These are phyloP conservation scores for Gymnopithys bicolor DNA, from an alignment of 2,797 vertebrate genomes.

Conservation along the genomic window DNA sequence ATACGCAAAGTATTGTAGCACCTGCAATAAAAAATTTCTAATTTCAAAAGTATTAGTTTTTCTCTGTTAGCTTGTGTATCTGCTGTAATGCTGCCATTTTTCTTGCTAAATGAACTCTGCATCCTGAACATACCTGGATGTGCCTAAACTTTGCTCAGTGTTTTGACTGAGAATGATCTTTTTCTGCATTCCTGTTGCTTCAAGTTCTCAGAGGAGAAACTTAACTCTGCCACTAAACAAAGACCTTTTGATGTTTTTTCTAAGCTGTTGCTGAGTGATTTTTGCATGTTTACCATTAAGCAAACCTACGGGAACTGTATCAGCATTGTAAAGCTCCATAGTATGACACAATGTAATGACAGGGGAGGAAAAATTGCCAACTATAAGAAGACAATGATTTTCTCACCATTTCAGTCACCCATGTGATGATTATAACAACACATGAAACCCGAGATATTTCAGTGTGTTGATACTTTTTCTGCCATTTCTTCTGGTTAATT, in stretches of 20 bases:
- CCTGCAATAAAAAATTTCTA: neutral
- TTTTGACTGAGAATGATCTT: slow-evolving; percentile 45
- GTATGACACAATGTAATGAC: neutral
- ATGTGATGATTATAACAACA: neutral
- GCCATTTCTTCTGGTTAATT: neutral
- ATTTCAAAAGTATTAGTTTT: neutral
- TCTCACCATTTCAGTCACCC: slow-evolving; percentile 12
- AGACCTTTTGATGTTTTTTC: slow-evolving; percentile 58
- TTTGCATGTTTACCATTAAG: slow-evolving; percentile 17
- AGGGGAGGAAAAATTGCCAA: neutral
- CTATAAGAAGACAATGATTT: slow-evolving; percentile 1
- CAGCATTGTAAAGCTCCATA: neutral
- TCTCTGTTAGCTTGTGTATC: neutral
- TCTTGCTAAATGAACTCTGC: neutral
- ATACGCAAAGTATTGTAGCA: neutral
- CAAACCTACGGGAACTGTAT: slow-evolving; percentile 12
- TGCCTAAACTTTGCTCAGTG: neutral
- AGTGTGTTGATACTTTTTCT: neutral
- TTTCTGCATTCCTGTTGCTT: slow-evolving; percentile 53
- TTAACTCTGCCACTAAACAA: slow-evolving; percentile 62
- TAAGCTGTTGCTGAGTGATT: slow-evolving; percentile 58
- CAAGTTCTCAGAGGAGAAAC: slow-evolving; percentile 66
- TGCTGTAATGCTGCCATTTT: neutral
- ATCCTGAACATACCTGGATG: neutral
- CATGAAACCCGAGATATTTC: neutral